phyloP scores from a whole-genome alignment of 2,888 invertebrate genomes.

The Parascotia fuliginaria region DNA sequence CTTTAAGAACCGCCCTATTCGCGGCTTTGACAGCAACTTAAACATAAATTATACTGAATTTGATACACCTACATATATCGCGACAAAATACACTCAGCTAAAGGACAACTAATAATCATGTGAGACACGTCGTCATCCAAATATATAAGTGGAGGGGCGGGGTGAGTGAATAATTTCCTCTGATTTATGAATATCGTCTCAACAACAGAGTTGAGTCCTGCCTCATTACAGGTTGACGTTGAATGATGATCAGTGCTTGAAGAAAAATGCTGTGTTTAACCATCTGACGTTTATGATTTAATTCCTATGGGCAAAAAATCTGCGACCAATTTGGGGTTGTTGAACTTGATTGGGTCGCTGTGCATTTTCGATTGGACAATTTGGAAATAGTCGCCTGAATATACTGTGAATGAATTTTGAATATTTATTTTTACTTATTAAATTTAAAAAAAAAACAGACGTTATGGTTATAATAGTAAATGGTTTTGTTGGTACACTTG shows the following conservation, averaged over 20 bases:
- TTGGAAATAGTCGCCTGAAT: slow-evolving; percentile 29
- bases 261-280: slow-evolving; percentile 75
- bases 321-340: slow-evolving; percentile 46
- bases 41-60: background rate
- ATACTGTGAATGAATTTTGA: too few relatives aligned
- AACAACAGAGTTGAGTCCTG: slow-evolving; percentile 61
- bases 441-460: too few relatives aligned
- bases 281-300: slow-evolving; percentile 69
- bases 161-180: slow-evolving; percentile 73
- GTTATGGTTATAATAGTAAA: too few relatives aligned
- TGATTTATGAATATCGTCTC: slow-evolving; percentile 69
- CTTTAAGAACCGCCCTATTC: too few relatives aligned
- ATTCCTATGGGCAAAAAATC: slow-evolving; percentile 66
- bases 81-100: slow-evolving; percentile 1
- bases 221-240: slow-evolving; percentile 79
- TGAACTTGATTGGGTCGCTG: slow-evolving; percentile 32
- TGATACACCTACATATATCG: background rate
- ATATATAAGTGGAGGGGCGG: slow-evolving; percentile 61
- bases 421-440: too few relatives aligned
- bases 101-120: slow-evolving; percentile 26
- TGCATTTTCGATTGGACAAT: slow-evolving; percentile 18
- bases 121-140: slow-evolving; percentile 54
- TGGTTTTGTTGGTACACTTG: too few relatives aligned
- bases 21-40: background rate
- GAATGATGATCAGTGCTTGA: slow-evolving; percentile 70